Evolutionary conservation across 2,113 vertebrate genomes (phyloP).

Genomic region (Acinonyx jubatus): DNA sequence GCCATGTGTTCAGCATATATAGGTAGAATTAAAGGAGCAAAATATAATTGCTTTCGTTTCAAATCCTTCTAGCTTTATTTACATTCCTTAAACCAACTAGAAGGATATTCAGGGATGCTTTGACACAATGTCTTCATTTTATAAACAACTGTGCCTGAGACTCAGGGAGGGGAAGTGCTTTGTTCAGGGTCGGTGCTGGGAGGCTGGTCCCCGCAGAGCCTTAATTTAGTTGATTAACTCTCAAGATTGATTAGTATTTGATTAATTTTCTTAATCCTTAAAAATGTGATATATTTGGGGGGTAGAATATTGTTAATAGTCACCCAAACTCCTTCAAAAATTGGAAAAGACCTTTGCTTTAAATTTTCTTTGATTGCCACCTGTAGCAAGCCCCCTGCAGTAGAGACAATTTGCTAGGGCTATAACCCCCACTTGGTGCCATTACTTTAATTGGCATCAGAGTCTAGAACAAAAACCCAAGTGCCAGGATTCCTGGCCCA

Average conservation of each 20-base stretch:
- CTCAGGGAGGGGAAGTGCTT: neutral
- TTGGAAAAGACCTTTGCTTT: neutral
- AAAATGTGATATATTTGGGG: neutral
- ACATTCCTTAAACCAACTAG: neutral
- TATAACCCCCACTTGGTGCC: neutral
- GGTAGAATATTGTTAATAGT: neutral
- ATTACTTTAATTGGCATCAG: neutral
- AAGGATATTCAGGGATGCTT: neutral
- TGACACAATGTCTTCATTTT: neutral
- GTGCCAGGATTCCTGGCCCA: neutral
- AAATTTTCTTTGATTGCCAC: neutral
- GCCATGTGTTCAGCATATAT: neutral
- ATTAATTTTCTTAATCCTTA: slow-evolving; percentile 12
- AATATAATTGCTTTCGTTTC: slow-evolving; percentile 40
- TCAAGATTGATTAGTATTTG: slow-evolving; percentile 12
- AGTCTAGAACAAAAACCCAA: neutral
- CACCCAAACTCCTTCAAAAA: neutral
- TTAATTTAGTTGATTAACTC: neutral
- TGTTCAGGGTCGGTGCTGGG: neutral
- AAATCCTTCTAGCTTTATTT: slow-evolving; percentile 32
- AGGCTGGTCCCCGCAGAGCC: neutral
- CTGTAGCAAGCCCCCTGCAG: neutral
- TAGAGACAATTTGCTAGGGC: neutral
- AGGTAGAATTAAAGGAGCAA: slow-evolving; percentile 17
- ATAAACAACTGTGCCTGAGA: neutral